Evolutionary conservation across 2,888 invertebrate species (phyloP).

Genomic region (Perizoma affinitatum): DNA sequence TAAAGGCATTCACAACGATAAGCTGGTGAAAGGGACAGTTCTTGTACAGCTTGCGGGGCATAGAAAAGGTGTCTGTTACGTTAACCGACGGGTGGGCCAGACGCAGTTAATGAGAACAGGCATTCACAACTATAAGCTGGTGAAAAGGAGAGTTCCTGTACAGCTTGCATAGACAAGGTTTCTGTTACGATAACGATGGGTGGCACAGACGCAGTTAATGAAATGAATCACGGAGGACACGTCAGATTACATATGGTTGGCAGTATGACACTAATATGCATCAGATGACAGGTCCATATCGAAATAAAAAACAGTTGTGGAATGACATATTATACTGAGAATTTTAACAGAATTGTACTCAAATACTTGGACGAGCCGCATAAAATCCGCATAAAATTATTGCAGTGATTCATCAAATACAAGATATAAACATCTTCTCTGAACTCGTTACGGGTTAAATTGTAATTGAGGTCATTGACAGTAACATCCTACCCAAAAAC

Average conservation of each 20-base stretch:
- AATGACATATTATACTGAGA: neutral
- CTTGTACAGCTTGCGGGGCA: neutral
- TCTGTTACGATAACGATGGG: no score
- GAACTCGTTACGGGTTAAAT: neutral
- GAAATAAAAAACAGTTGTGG: neutral
- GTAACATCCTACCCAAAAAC: neutral
- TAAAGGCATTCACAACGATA: no score
- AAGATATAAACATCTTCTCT: neutral
- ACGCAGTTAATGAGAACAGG: conserved; percentile 5
- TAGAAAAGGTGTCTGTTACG: no score
- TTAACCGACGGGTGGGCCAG: neutral
- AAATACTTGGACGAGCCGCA: neutral
- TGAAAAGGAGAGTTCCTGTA: neutral
- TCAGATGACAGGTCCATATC: conserved; percentile 11
- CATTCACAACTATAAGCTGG: neutral
- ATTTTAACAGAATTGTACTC: neutral
- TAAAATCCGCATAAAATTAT: neutral
- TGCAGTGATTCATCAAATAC: conserved; percentile 4
- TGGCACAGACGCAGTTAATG: conserved; percentile 1
- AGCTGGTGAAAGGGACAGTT: no score
- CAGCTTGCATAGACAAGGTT: neutral
- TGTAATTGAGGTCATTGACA: conserved; percentile 4
- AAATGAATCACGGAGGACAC: conserved; percentile 7
- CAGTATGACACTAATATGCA: conserved; percentile 15
- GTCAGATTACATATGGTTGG: conserved; percentile 14